Evolutionary conservation across 1,140 invertebrate species (phyloP), one percentile per base, ranked within the genome.

Genomic region (Drosophila equinoxialis): DNA sequence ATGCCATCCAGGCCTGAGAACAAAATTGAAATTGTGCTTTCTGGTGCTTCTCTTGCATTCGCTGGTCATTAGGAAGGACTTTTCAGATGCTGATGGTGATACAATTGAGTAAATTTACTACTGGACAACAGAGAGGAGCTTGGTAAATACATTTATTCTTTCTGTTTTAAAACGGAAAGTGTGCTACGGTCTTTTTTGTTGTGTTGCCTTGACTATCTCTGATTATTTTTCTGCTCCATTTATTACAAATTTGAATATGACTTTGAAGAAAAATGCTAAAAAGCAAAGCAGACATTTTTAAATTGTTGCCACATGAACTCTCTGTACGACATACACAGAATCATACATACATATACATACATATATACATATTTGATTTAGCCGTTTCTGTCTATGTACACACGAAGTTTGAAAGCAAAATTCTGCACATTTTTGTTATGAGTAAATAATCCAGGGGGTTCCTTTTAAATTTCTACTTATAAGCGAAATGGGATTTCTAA

Each of bases 1-100:
- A 39, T 20, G 63, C 54, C 41, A 69, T 20, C 51, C 60, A 48
- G 45, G 45, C 76, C 55, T 48, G 69, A 78, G 61, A 68, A 55
- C 68, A 87, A 89, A 30, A 84, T 84, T 87, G 74, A 81, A 87
- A 90, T 61, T 79, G 79, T 67, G 45, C 63, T 76, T 59, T 54
- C 57, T 65, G 77, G 65, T 80, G 65, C 68, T 64, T 60, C 67
- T 66, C 68, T 74, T 20, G 66, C 62, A 63, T 23, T 35, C n/a
- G 20, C 14, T 59, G 42, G 51, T 51, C 60, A 48, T 58, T 37
- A 45, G 35, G 33, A 14, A 20, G 58, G 45, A 65, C 65, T 71
- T 68, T 64, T 64, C 37, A 45, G 14, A 61, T 57, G 13, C 10
- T 45, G 45, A 58, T 68, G 35, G 20, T 8, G 35, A 59, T 37